A percentile compares a stretch with the other conserved stretches of the same genome.
Evolutionary conservation across 2,797 vertebrate genomes (phyloP).

Genomic region (Urosaurus nigricauda): DNA sequence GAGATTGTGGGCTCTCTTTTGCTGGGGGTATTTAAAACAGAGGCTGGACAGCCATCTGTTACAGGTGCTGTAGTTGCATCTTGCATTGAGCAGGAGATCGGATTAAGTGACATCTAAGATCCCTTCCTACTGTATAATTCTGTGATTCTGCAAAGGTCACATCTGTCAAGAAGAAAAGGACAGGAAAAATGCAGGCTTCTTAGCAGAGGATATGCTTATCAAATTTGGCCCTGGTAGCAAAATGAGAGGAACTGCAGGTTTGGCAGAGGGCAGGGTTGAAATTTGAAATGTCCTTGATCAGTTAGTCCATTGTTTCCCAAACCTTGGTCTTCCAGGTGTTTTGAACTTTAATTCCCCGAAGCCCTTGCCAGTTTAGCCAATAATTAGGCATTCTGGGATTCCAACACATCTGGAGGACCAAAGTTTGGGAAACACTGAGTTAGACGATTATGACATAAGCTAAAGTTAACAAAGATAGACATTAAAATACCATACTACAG

Average conservation of each 20-base stretch:
- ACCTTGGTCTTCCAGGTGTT: too few species aligned
- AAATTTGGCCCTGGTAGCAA: neutral
- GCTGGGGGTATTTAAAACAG: neutral
- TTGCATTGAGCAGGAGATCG: neutral
- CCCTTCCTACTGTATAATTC: neutral
- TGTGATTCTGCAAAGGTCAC: neutral
- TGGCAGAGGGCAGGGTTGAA: neutral
- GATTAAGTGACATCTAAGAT: neutral
- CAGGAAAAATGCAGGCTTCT: neutral
- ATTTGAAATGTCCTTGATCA: slow-evolving; percentile 9
- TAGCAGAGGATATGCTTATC: neutral
- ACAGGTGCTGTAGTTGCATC: neutral
- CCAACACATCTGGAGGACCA: too few species aligned
- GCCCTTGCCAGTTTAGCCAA: too few species aligned
- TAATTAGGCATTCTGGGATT: too few species aligned
- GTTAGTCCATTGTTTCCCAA: neutral
- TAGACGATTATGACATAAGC: neutral
- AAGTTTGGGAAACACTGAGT: neutral
- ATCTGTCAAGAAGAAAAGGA: neutral
- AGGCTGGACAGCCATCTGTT: neutral
- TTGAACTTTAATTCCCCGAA: too few species aligned
- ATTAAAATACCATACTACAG: neutral
- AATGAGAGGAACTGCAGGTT: neutral
- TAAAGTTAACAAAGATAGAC: neutral
- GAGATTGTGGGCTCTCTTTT: neutral